A percentile compares a stretch with the other conserved stretches of the same genome.
phyloP scores from a whole-genome alignment of 2,113 vertebrate genomes.

The Scortum barcoo region DNA sequence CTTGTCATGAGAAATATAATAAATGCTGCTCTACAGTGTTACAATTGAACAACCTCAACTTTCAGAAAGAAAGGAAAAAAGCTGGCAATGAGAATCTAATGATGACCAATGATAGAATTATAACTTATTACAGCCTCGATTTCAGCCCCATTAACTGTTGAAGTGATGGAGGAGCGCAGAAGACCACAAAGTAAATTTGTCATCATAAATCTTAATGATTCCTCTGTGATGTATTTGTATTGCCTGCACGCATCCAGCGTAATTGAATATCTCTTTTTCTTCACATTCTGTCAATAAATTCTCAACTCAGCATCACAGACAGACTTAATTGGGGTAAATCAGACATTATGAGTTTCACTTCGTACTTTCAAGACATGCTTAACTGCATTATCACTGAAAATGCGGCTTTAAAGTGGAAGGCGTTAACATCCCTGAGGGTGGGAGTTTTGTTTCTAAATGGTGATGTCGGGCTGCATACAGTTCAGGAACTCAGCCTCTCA shows the following conservation, averaged over 20 bases:
- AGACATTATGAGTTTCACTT: not conserved
- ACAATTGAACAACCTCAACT: not conserved
- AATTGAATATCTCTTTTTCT: not conserved
- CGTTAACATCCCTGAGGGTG: not conserved
- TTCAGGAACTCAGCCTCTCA: constrained; percentile 5
- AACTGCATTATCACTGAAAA: not conserved
- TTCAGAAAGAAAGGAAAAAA: not conserved
- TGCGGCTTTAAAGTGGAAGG: not conserved
- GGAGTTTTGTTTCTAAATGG: constrained; percentile 1
- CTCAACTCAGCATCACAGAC: not conserved
- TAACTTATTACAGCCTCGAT: constrained; percentile 6
- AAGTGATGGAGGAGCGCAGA: constrained; percentile 8
- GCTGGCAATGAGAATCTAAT: not conserved
- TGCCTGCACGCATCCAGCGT: not conserved
- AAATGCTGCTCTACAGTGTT: not conserved
- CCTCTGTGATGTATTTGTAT: not conserved
- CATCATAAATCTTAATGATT: constrained; percentile 33
- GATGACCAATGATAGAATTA: not conserved
- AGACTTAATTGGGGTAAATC: not conserved
- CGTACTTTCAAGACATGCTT: not conserved
- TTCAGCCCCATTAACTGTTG: not conserved
- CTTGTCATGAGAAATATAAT: not conserved
- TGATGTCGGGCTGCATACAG: not conserved
- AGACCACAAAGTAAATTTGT: constrained; percentile 13
- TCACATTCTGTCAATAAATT: not conserved